Evolutionary conservation across 2,797 vertebrate genomes (phyloP), one percentile per base, ranked within the genome.

Genomic region (Myripristis jacobus): DNA sequence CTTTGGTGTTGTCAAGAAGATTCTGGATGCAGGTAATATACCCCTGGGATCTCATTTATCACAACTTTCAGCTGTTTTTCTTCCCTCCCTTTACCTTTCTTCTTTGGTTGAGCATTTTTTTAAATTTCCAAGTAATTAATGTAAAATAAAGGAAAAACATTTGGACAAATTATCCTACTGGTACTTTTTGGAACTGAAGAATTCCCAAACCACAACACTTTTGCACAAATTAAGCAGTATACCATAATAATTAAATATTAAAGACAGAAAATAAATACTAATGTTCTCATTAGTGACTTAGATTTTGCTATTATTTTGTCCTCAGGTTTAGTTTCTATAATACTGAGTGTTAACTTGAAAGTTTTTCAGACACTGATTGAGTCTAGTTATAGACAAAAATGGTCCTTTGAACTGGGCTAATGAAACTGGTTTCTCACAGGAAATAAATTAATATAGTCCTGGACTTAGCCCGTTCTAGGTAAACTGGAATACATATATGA

Each of bases 1-100:
- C 93, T 99, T 99, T 27, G 93, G 94, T 58, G 94, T 98, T 36
- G 97, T 99, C 67, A 96, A 95, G 89, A 94, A 96, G 65, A 88
- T 99, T 73, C 89, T 99, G 55, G 94, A 96, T 56, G 95, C 96
- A 84, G 96, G 98, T 99, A 91, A 24, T n/a, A 54, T 31, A 16
- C 16, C 13, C 22, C 13, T 4, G 13, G 21, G 19, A 41, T 41
- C 38, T 24, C 48, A 50, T 50, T 9, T 22, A 24, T 4, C 13
- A 4, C 21, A 13, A 43, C 41, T 16, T 16, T n/a, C n/a, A n/a
- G n/a, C n/a, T n/a, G n/a, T n/a, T n/a, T 41, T 29, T 50, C 6
- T 55, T 21, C 31, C 25, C 15, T 16, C 12, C 51, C n/a, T 44
- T 5, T 25, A 5, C 63, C 15, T 18, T 8, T 3, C 36, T 25